Conservation (phyloP, 1,140 invertebrate species). For the Aplysia californica region DNA sequence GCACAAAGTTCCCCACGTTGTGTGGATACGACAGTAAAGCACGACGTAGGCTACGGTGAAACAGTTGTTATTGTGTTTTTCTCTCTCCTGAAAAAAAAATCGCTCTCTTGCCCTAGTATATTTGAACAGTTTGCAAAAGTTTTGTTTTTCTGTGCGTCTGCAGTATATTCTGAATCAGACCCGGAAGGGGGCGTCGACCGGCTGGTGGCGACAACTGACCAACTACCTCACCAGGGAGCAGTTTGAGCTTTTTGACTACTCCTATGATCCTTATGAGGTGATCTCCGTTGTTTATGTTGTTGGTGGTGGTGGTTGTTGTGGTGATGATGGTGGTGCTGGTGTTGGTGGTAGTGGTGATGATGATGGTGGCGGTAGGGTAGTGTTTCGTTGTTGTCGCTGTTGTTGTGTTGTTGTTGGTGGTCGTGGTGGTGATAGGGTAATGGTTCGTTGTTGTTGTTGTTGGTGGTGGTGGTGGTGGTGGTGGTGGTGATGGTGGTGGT, state of each 20-base stretch:
- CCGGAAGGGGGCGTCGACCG: slow-evolving; percentile 72
- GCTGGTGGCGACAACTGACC: slow-evolving; percentile 84
- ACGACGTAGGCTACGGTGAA: neutral
- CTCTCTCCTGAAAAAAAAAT: neutral
- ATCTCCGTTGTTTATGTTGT: neutral
- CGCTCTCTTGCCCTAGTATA: neutral
- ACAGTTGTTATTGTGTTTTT: neutral
- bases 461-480: too few relatives aligned
- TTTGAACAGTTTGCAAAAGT: neutral
- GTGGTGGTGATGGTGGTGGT: too few relatives aligned
- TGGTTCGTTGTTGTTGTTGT: too few relatives aligned
- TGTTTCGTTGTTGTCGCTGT: too few relatives aligned
- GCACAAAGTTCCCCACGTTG: too few relatives aligned
- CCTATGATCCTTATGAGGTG: slow-evolving; percentile 79
- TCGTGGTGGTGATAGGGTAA: too few relatives aligned
- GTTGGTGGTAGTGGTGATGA: too few relatives aligned
- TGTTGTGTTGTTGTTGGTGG: too few relatives aligned
- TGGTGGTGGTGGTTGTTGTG: too few relatives aligned
- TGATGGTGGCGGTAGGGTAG: too few relatives aligned
- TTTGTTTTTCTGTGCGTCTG: neutral
- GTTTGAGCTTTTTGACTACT: slow-evolving; percentile 89
- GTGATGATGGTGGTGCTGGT: too few relatives aligned
- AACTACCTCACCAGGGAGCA: slow-evolving; percentile 85
- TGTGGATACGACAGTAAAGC: neutral
- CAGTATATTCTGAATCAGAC: slow-evolving; percentile 65